phyloP scores from a whole-genome alignment of 2,797 vertebrate genomes.

The Mus spretus region DNA sequence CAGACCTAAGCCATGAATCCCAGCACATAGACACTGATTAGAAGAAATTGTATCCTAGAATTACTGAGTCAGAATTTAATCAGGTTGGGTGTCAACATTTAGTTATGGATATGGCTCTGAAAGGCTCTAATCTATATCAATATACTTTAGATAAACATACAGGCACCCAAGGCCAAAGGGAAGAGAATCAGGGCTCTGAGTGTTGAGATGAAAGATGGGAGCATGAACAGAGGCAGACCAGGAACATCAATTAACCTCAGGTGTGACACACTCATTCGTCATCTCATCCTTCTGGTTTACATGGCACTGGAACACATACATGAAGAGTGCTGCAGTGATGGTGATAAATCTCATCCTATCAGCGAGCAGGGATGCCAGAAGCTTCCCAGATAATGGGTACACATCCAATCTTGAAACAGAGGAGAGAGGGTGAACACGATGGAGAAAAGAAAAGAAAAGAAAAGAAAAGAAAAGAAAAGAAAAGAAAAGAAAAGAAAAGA shows the following conservation, averaged over 20 bases:
- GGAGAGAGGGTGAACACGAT: not conserved
- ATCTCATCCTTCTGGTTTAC: slow-evolving; percentile 30
- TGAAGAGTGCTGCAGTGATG: slow-evolving; percentile 1
- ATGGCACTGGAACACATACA: not conserved
- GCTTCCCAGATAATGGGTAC: slow-evolving; percentile 18
- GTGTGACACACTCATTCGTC: not conserved
- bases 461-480: too few relatives aligned
- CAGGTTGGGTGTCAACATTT: slow-evolving; percentile 52
- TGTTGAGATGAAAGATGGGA: slow-evolving; percentile 8
- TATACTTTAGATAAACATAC: slow-evolving; percentile 58
- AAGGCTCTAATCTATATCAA: slow-evolving; percentile 42
- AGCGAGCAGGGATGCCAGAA: not conserved
- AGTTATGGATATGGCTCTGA: slow-evolving; percentile 36
- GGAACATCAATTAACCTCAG: slow-evolving; percentile 44
- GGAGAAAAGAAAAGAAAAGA: too few relatives aligned
- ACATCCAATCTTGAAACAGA: not conserved
- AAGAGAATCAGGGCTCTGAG: not conserved
- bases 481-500: too few relatives aligned
- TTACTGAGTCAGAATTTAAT: slow-evolving; percentile 47
- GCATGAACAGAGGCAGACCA: not conserved
- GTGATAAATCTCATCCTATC: not conserved
- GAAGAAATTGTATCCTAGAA: not conserved
- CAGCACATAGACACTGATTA: not conserved
- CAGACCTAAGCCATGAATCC: not conserved
- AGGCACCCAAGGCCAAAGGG: not conserved